Conservation (phyloP, 2,113 vertebrate genomes). For the Neolamprologus hecqui region DNA sequence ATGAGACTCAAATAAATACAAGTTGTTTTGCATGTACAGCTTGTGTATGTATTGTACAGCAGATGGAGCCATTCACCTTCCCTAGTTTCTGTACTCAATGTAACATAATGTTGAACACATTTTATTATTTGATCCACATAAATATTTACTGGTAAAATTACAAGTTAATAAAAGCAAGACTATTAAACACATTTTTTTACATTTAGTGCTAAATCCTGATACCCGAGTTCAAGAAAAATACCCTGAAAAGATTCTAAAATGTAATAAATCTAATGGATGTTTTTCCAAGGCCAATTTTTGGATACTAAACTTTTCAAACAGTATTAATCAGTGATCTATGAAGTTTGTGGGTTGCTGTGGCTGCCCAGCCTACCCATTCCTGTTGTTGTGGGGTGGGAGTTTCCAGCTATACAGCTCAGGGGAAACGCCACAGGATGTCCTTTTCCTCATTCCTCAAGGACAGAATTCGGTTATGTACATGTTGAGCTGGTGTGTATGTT, state of each 20-base stretch:
- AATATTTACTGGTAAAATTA: background rate
- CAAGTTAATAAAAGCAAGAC: background rate
- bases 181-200: rapidly evolving
- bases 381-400: conserved; percentile 67
- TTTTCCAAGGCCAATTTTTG: background rate
- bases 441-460: conserved; percentile 55
- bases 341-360: background rate
- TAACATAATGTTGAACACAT: background rate
- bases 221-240: background rate
- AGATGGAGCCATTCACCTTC: conserved; percentile 2
- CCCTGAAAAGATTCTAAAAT: background rate
- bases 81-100: background rate
- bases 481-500: background rate
- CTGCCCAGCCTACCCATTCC: conserved; percentile 20
- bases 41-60: background rate
- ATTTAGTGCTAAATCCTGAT: background rate
- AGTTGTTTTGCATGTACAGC: background rate
- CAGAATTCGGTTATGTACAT: background rate
- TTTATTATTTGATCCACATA: background rate
- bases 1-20: background rate
- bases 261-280: background rate
- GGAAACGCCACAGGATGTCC: conserved; percentile 70
- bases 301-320: background rate
- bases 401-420: conserved; percentile 60
- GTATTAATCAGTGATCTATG: background rate